Evolutionary conservation across 2,797 vertebrate genomes (phyloP), one percentile per base, ranked within the genome.

Genomic region (Microtus agrestis): DNA sequence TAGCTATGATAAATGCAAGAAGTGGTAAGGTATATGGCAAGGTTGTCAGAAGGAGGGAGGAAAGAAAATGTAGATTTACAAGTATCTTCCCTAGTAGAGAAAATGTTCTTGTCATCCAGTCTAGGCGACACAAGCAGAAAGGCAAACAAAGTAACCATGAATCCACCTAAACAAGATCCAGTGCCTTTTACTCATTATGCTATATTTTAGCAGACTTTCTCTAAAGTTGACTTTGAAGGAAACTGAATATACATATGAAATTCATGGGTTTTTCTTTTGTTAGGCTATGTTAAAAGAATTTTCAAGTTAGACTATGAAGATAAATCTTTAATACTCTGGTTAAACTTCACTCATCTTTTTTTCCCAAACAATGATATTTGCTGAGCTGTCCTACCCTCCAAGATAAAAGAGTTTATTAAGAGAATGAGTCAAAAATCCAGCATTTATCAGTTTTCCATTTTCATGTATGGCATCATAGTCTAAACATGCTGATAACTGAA

Each of bases 121-220:
- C 98, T 97, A 97, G 98, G 98, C 98, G 98, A 98, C 98, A 98
- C 95, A 93, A 98, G 98, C 98, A 98, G 98, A 98, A 94, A 79
- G 12, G 23, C 74, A 98, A 98, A 96, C 96, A 93, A 69, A 97
- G 94, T 63, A 85, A 97, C 97, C 89, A 89, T 98, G 98, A 98
- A 98, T 98, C 98, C 98, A 67, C 96, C 87, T 96, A 91, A 97
- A 85, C 86, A 97, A 97, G 97, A 98, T 97, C 97, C 98, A 97
- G 88, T 95, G 95, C 97, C 96, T 97, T 95, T 95, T 94, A 93
- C 96, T 95, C 96, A 96, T 97, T 97, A 92, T 89, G 95, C 96
- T 96, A 89, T 93, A 95, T 96, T 98, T 97, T 97, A 98, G 21
- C 96, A 97, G 96, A 92, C 31, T 95, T 98, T 96, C 80, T 97